These are phyloP conservation scores for Leptinotarsa defecta DNA, from an alignment of 1,140 invertebrate species.

Conservation along the genomic window DNA sequence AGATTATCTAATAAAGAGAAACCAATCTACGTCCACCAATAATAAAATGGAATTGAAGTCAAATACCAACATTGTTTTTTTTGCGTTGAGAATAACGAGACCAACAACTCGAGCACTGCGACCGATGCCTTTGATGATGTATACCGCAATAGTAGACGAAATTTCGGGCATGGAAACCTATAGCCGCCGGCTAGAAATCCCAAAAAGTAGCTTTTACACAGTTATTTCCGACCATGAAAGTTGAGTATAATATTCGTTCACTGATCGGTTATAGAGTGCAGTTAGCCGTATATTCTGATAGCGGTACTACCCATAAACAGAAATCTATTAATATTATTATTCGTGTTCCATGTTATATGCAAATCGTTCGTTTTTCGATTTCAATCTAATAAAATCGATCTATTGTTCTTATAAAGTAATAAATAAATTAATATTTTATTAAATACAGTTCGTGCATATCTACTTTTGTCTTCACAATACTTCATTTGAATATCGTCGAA, in stretches of 20 bases:
- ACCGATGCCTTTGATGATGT: no score
- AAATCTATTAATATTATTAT: slow-evolving; percentile 47
- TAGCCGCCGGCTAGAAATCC: no score
- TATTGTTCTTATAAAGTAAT: slow-evolving; percentile 52
- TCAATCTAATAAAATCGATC: slow-evolving; percentile 53
- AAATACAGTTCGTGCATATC: slow-evolving; percentile 45
- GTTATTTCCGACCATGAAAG: no score
- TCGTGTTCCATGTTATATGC: slow-evolving; percentile 47
- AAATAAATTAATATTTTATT: slow-evolving; percentile 53
- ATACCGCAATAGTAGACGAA: no score
- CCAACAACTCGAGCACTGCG: no score
- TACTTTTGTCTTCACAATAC: slow-evolving; percentile 47
- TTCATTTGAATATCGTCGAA: slow-evolving; percentile 50
- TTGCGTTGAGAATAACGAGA: no score
- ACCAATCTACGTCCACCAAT: no score
- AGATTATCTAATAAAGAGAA: no score
- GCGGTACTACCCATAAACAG: slow-evolving; percentile 17
- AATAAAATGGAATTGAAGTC: no score
- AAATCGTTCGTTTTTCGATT: slow-evolving; percentile 48
- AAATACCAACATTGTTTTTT: no score
- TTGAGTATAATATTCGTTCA: not conserved
- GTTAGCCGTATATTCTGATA: slow-evolving; percentile 3
- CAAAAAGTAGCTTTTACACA: no score
- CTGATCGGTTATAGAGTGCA: not conserved
- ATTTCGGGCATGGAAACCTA: no score